Evolutionary conservation across 2,888 invertebrate genomes (phyloP).

Genomic region (Parthenolecanium corni): DNA sequence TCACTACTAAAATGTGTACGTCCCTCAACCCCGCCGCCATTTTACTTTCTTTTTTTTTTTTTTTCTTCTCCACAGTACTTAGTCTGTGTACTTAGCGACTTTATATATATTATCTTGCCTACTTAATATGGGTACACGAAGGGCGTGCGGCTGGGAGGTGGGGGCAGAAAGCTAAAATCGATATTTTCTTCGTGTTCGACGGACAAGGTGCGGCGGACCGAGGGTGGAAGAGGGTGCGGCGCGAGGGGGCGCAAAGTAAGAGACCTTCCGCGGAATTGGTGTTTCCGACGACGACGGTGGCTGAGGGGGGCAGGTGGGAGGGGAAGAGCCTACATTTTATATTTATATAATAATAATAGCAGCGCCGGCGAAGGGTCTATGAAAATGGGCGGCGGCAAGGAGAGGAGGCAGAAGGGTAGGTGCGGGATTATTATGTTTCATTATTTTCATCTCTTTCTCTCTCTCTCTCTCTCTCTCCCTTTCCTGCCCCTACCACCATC

Average conservation of each 20-base stretch:
- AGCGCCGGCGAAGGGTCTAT: too few relatives aligned
- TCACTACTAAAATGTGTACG: slow-evolving; percentile 3
- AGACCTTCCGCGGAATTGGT: slow-evolving; percentile 18
- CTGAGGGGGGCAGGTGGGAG: not conserved
- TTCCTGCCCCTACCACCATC: too few relatives aligned
- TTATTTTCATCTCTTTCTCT: too few relatives aligned
- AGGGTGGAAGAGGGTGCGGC: not conserved
- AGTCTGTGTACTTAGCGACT: slow-evolving; percentile 23
- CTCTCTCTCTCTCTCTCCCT: too few relatives aligned
- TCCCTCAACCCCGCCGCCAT: slow-evolving; percentile 5
- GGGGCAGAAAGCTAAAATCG: slow-evolving; percentile 7
- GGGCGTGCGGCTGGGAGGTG: not conserved
- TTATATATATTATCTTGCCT: slow-evolving; percentile 24
- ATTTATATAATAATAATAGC: too few relatives aligned
- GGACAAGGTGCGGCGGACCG: not conserved
- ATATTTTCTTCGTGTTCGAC: slow-evolving; percentile 18
- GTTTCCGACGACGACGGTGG: not conserved
- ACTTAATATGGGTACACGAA: slow-evolving; percentile 16
- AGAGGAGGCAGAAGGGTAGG: too few relatives aligned
- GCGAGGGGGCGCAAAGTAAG: slow-evolving; percentile 11
- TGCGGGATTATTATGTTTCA: too few relatives aligned
- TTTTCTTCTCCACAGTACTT: not conserved
- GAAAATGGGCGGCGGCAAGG: too few relatives aligned
- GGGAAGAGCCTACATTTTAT: not conserved
- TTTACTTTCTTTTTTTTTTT: not conserved